A percentile compares a stretch with the other conserved stretches of the same genome.
Conservation (phyloP, 2,113 vertebrate species). For the Pterocles burchelli region DNA sequence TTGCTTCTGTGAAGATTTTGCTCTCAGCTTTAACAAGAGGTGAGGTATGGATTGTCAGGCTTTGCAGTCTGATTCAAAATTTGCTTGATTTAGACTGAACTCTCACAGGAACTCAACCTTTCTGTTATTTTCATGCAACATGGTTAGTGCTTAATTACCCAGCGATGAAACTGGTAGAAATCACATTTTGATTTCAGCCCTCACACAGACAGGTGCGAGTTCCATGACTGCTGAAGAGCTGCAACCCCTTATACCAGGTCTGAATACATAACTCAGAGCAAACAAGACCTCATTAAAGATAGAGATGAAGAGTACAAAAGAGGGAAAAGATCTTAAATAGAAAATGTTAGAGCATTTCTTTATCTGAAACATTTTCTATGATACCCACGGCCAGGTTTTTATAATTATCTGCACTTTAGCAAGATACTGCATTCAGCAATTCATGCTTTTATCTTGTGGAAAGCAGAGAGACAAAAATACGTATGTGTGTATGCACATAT, state of each 20-base stretch:
- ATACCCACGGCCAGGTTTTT: neutral
- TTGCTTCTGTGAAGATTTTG: neutral
- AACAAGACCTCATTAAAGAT: neutral
- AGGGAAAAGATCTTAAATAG: neutral
- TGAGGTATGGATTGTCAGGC: neutral
- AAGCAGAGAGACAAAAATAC: slow-evolving; percentile 19
- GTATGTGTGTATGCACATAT: neutral
- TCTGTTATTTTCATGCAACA: neutral
- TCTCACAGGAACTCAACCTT: neutral
- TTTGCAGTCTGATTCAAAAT: neutral
- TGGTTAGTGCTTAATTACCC: neutral
- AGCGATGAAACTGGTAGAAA: neutral
- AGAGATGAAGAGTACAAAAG: neutral
- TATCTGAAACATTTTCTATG: neutral
- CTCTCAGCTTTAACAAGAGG: neutral
- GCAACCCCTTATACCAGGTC: neutral
- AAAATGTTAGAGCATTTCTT: neutral
- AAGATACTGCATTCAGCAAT: neutral
- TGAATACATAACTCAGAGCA: neutral
- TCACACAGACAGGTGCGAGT: fast-evolving
- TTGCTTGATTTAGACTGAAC: neutral
- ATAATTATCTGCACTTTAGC: neutral
- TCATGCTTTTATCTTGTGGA: neutral
- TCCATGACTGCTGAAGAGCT: neutral
- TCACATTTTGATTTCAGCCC: neutral